Conservation (phyloP, 2,113 vertebrate species). For the Eretmochelys imbricata region DNA sequence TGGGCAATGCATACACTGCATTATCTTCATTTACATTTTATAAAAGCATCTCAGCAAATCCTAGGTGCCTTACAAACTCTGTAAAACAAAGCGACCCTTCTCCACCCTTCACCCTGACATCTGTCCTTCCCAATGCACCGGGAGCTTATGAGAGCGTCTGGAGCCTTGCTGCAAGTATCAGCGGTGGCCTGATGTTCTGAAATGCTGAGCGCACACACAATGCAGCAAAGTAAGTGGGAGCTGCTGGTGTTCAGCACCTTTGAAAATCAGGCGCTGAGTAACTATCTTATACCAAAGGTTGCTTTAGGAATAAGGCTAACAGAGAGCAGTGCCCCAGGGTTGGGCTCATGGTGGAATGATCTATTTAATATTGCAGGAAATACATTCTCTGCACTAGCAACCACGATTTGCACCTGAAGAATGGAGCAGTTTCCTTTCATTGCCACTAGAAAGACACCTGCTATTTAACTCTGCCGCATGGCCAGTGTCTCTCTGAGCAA, state of each 20-base stretch:
- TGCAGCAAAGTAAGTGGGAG: background rate
- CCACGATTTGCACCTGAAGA: background rate
- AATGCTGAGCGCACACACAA: background rate
- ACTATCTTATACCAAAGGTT: background rate
- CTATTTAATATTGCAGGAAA: background rate
- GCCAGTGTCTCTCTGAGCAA: background rate
- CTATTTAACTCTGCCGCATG: background rate
- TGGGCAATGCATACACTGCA: background rate
- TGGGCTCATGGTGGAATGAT: background rate
- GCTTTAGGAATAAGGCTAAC: background rate
- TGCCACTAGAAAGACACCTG: constrained; percentile 9
- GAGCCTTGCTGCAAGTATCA: background rate
- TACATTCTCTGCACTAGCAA: background rate
- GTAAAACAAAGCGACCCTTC: background rate
- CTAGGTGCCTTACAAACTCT: background rate
- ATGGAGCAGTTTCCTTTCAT: background rate
- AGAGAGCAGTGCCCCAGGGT: background rate
- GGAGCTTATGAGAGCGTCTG: background rate
- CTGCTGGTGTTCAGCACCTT: background rate
- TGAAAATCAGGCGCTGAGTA: background rate
- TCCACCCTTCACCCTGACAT: background rate
- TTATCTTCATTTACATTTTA: background rate
- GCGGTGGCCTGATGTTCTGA: background rate
- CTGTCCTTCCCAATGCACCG: background rate
- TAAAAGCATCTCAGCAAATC: background rate